Percentiles rank a stretch among this genome's conserved stretches.
Evolutionary conservation across 2,888 invertebrate species (phyloP).

Genomic region (Cataglyphis albicans): DNA sequence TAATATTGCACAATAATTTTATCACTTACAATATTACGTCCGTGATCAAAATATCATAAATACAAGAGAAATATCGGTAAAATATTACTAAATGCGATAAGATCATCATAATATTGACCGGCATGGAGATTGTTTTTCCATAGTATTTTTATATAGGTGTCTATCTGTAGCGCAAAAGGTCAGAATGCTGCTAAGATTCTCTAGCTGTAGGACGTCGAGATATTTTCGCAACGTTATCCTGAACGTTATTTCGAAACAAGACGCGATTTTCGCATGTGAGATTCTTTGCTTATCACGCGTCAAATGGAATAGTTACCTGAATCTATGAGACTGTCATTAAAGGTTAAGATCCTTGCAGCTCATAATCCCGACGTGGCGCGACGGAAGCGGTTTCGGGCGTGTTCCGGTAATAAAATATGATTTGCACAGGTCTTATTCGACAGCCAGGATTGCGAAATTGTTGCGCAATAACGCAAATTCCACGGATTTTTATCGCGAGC

Average conservation of each 20-base stretch:
- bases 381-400: slow-evolving; percentile 9
- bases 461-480: slow-evolving; percentile 1
- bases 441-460: slow-evolving; percentile 3
- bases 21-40: neutral
- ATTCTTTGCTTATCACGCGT: neutral
- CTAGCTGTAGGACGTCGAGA: neutral
- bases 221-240: neutral
- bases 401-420: neutral
- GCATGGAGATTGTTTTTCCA: neutral
- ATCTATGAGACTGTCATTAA: slow-evolving; percentile 65
- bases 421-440: neutral
- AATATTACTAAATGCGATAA: neutral
- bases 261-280: neutral
- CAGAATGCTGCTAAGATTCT: slow-evolving; percentile 1
- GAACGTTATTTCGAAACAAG: neutral
- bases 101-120: neutral
- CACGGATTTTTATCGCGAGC: slow-evolving; percentile 8
- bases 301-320: slow-evolving; percentile 63
- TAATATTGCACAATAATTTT: slow-evolving; percentile 13
- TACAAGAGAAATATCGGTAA: neutral
- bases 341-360: slow-evolving; percentile 63
- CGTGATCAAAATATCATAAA: neutral
- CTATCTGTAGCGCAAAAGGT: neutral
- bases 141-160: slow-evolving; percentile 48
- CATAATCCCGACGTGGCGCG: slow-evolving; percentile 63